Conservation (phyloP, 2,888 invertebrate species). For the Papilio gigon region DNA sequence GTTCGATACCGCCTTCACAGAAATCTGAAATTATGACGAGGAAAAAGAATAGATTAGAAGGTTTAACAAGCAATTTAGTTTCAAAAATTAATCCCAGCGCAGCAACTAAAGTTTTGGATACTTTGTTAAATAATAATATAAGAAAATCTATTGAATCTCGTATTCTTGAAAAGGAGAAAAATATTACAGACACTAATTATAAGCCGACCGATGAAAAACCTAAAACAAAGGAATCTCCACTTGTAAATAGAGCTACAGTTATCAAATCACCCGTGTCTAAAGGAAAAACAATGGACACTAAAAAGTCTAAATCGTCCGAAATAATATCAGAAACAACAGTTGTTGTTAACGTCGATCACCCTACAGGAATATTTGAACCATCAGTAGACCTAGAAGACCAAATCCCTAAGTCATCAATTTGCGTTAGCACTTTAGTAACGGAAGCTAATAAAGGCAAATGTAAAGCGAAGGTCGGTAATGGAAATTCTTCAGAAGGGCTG, state of each 20-base stretch:
- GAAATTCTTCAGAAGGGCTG: conserved; percentile 58
- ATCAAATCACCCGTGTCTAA: conserved; percentile 82
- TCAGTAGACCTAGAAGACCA: conserved; percentile 86
- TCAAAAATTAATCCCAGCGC: conserved; percentile 83
- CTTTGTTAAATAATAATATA: conserved; percentile 77
- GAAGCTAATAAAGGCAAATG: conserved; percentile 73
- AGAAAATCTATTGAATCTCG: conserved; percentile 78
- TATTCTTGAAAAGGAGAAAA: conserved; percentile 76
- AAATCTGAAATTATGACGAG: conserved; percentile 83
- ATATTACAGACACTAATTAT: conserved; percentile 53
- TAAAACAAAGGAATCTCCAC: conserved; percentile 66
- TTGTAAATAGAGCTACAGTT: conserved; percentile 80
- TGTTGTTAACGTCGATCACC: conserved; percentile 77
- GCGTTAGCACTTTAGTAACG: conserved; percentile 63
- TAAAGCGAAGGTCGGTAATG: conserved; percentile 59
- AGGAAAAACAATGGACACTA: conserved; percentile 74
- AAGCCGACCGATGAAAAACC: conserved; percentile 65
- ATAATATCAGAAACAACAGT: conserved; percentile 57
- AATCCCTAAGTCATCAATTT: conserved; percentile 83
- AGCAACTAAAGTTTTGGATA: conserved; percentile 79
- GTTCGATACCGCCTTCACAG: conserved; percentile 75
- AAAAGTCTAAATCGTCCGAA: conserved; percentile 68
- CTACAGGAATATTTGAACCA: conserved; percentile 87
- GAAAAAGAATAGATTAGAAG: conserved; percentile 85
- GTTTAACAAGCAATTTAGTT: conserved; percentile 82